Evolutionary conservation across 2,888 invertebrate genomes (phyloP), one percentile per base, ranked within the genome.

Genomic region (Macroteleia sp.): DNA sequence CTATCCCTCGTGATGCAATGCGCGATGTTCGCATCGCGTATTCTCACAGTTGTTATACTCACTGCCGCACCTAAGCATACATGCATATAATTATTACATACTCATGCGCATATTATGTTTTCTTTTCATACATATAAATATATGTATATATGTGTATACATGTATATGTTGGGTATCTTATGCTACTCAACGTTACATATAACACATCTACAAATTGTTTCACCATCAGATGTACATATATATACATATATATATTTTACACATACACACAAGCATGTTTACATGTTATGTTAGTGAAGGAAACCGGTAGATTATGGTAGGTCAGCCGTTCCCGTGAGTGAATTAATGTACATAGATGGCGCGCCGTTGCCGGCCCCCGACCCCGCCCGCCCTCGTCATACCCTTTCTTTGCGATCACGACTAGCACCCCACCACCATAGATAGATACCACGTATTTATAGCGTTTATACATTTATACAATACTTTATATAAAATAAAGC

Each of bases 401-500:
- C 88, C 89, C 89, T 89, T 88, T 90, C 88, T 89, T 88, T 90
- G 89, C 91, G 90, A 90, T 91, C 90, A 91, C 91, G 90, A 91
- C 89, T 90, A 91, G 91, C 91, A 91, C n/a, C 89, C 70, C 90
- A 89, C 89, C 90, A 89, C 89, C 89, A 89, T 91, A 91, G 91
- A 90, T 91, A 91, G 91, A 91, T 91, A 91, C 90, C 91, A 91
- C 91, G 88, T 91, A 91, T 91, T 91, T 91, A 90, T 91, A 91
- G 91, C 90, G 90, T 91, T 91, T 91, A 91, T 91, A 91, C 91
- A 91, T 91, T 91, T 91, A 91, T 91, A 91, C 90, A 90, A 91
- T 91, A 91, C 90, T 91, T 90, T 91, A 91, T 91, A 91, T 89
- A 90, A 91, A 91, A 91, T 91, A 91, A 91, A 91, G 91, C 91